phyloP scores from a whole-genome alignment of 2,113 vertebrate genomes.

The Amblyornis subalaris region DNA sequence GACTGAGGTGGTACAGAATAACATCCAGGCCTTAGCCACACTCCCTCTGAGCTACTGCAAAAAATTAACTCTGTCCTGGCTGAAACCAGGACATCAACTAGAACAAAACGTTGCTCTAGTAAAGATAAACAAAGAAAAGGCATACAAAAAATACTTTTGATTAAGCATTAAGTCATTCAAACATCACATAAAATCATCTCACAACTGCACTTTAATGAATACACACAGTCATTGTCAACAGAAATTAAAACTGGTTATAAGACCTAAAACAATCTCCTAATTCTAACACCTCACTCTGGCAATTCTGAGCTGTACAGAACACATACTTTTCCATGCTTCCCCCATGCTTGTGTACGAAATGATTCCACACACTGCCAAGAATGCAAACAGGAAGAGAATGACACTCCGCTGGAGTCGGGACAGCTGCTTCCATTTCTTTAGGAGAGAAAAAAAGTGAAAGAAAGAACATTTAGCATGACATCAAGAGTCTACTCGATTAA shows the following conservation, averaged over 20 bases:
- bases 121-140: background rate
- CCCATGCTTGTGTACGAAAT: constrained; percentile 69
- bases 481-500: background rate
- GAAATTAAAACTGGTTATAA: background rate
- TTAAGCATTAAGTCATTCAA: background rate
- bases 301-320: background rate
- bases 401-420: constrained; percentile 87
- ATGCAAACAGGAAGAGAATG: constrained; percentile 79
- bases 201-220: background rate
- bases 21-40: background rate
- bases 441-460: background rate
- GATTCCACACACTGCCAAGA: constrained; percentile 77
- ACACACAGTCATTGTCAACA: background rate
- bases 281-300: background rate
- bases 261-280: background rate
- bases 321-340: constrained; percentile 79
- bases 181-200: background rate
- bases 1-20: background rate
- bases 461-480: background rate
- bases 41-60: background rate
- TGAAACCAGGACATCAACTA: background rate
- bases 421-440: constrained; percentile 94
- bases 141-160: background rate
- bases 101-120: background rate
- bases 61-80: background rate